Evolutionary conservation across 2,888 invertebrate species (phyloP), one percentile per base, ranked within the genome.

Genomic region (Stegophylla sp.): DNA sequence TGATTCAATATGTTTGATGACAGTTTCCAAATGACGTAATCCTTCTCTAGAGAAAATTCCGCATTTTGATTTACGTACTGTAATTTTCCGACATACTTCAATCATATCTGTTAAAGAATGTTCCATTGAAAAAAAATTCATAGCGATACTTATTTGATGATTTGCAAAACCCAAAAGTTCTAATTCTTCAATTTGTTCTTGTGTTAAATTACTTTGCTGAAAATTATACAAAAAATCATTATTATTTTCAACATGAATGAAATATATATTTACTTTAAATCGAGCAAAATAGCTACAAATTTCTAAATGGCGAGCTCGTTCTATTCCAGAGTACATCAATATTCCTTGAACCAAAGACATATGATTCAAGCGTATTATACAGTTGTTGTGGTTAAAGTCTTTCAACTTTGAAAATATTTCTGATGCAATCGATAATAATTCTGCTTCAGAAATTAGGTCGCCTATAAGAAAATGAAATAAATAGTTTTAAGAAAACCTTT

Each of bases 371-470:
- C 92, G 90, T 81, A 95, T 89, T 12, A 89, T 87, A 81, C 93
- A 91, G 85, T 91, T 91, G 59, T 91, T 89, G 51, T 90, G 90
- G 81, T 90, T 88, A 2, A 92, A 86, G 23, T 76, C 63, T 7
- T 92, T 91, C 83, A 94, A 89, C 85, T 92, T 91, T 77, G 89
- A 89, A 63, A 93, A 88, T 63, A 94, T 90, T 86, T 94, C 92
- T 86, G 91, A 91, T 0, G 93, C 91, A 0, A 95, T 90, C 0
- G 91, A 91, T 13, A 97, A 87, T 0, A 96, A 87, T 86, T 98
- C 97, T 0, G 95, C 95, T 85, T 97, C 97, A 0, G 93, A 90
- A 87, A 95, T 90, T 45, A 93, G 88, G 84, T 91, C 90, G 82
- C 90, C 91, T 90, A 43, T 28, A 13, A 64, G 53, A 1, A 63